Base-by-base conservation (phyloP, 2,113 vertebrate genomes). In the Bubalus kerabau region DNA sequence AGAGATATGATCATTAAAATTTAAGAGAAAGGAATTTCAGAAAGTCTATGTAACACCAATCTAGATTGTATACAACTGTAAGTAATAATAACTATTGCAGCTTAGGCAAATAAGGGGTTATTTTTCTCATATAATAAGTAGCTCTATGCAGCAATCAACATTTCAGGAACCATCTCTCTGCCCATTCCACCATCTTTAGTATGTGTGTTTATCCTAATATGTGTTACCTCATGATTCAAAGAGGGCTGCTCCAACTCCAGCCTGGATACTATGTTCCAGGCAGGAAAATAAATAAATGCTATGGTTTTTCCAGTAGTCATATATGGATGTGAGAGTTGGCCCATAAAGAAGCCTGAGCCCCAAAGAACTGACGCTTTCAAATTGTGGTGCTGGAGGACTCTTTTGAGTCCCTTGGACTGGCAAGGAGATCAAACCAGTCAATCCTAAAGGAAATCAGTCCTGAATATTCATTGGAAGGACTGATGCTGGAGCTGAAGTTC, bases 1-100 rank as follows among this genome's bases (percentile, higher is more conserved):
- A 19, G 28, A 15, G 23, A 74, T 17, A 15, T 23, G 28, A 57
- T 82, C 40, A 30, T 30, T 52, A 59, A 80, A 71, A 40, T 46
- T 89, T 56, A 59, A 94, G 80, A 81, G 40, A 88, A 94, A 40
- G 12, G 15, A 32, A 91, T n/a, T 83, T 83, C n/a, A 59, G 81
- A 43, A 83, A 54, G 17, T 92, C 40, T 36, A 10, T 8, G 6
- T 23, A 11, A 50, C 26, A 14, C 36, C n/a, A 1, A 14, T 30
- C 17, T 10, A 52, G 78, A 59, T 43, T 56, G 2, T 40, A 15
- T 83, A 71, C 30, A 19, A 48, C 30, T 13, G 19, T 46, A 60
- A 56, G 24, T 40, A 46, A 50, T 16, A 24, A 7, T 32, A 48
- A 46, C 28, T 56, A 21, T 14, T 30, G 9, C 16, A 17, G 19